Base-by-base conservation (phyloP, 2,113 vertebrate genomes). In the Heterotis niloticus region DNA sequence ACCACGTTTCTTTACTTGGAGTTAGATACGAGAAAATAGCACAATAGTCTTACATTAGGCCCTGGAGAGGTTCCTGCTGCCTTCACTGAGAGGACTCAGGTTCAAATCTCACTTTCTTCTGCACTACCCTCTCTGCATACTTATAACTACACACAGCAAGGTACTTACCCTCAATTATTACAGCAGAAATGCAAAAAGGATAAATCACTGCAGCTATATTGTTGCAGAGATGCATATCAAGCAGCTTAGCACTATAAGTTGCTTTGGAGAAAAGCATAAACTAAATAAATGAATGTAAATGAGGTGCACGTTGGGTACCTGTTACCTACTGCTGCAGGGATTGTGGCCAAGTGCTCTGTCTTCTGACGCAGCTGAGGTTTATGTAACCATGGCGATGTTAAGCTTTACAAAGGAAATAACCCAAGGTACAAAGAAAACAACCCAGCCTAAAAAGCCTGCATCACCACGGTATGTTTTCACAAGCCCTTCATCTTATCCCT, bases 291-390 rank as follows among this genome's bases (percentile, higher is more conserved):
- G 7, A 44, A 44, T 44, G 34, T 44, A 44, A 44, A 44, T 44
- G 69, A 54, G 18, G 51, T 74, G 24, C 10, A 56, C 17, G 51
- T 26, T 57, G 71, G 71, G 10, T 59, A 18, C n/a, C n/a, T 72
- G 34, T 72, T 62, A 14, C 14, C 59, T 14, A 10, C 59, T 62
- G 14, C 59, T 62, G 14, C 59, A 62, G 59, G 20, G 59, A 17
- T 62, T n/a, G 12, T 12, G 51, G n/a, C 70, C 11, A 52, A 26
- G n/a, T 51, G 71, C 51, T 18, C 20, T 54, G 54, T 51, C 44
- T 51, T 72, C 69, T n/a, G 34, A 72, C 34, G 34, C 54, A 54
- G 69, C 69, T 72, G 69, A 34, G 18, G 54, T n/a, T 71, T 23
- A n/a, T 18, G 13, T 73, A 23, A 23, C 23, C 12, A 24, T 65